Evolutionary conservation across 2,888 invertebrate species (phyloP).

Genomic region (Drosophila mayaguana): DNA sequence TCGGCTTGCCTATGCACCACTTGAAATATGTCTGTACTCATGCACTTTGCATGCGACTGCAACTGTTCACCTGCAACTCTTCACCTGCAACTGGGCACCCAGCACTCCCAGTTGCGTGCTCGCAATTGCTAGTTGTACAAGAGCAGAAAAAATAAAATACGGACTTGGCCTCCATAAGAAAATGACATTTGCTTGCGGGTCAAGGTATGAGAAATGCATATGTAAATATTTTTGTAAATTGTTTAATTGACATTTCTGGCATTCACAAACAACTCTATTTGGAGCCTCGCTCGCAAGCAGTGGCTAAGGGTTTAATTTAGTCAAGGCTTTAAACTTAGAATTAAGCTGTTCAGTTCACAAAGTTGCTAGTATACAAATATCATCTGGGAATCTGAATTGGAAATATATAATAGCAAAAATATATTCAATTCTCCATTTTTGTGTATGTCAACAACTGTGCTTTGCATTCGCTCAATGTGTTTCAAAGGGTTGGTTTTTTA

Average conservation of each 20-base stretch:
- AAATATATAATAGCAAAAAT: background rate
- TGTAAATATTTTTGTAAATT: background rate
- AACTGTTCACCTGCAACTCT: background rate
- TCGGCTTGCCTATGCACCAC: slow-evolving; percentile 8
- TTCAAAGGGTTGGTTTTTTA: background rate
- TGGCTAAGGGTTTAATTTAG: too few relatives aligned
- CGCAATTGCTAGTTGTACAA: slow-evolving; percentile 29
- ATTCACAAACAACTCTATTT: background rate
- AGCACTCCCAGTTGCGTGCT: slow-evolving; percentile 57
- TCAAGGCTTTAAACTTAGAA: background rate
- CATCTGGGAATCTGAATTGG: too few relatives aligned
- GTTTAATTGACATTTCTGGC: slow-evolving; percentile 11
- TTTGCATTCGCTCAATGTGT: background rate
- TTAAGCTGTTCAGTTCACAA: background rate
- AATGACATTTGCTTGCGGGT: slow-evolving; percentile 5
- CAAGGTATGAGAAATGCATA: slow-evolving; percentile 6
- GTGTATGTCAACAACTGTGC: background rate
- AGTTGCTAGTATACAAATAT: background rate
- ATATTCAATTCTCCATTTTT: too few relatives aligned
- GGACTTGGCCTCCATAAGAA: background rate
- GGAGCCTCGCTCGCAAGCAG: background rate
- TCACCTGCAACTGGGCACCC: background rate
- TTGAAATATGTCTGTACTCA: slow-evolving; percentile 7
- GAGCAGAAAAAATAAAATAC: background rate
- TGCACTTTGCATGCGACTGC: slow-evolving; percentile 28